Evolutionary conservation across 53 echinoderm and acorn worm species (phyloP).

Genomic region (Arbacia lixula): DNA sequence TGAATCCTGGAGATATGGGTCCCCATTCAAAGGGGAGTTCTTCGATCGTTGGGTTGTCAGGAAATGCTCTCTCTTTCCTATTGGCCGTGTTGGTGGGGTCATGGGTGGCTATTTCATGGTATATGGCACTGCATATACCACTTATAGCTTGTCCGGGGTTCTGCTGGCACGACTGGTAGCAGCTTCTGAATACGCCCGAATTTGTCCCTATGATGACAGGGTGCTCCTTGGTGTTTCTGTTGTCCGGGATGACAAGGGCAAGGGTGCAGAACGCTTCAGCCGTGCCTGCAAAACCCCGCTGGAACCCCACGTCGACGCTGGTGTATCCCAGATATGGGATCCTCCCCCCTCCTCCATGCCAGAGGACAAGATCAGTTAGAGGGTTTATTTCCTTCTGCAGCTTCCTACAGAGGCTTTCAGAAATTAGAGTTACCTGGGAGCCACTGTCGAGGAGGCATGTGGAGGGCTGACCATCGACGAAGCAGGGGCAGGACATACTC

Average conservation of each 20-base stretch:
- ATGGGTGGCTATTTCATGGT: background rate
- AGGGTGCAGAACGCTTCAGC: background rate
- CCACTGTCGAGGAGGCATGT: slow-evolving; percentile 66
- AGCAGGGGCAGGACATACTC: background rate
- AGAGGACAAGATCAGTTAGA: slow-evolving; percentile 6
- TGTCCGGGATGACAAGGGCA: slow-evolving; percentile 54
- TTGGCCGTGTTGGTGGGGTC: background rate
- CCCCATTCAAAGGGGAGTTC: slow-evolving; percentile 58
- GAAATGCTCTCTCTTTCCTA: background rate
- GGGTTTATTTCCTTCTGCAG: slow-evolving; percentile 5
- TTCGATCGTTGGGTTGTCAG: background rate
- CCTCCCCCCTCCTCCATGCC: slow-evolving; percentile 48
- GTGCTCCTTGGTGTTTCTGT: background rate
- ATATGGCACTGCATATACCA: background rate
- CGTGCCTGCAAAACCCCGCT: slow-evolving; percentile 21
- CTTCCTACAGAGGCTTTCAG: slow-evolving; percentile 36
- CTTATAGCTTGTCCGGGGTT: background rate
- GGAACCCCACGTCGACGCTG: slow-evolving; percentile 9
- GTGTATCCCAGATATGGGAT: slow-evolving; percentile 66
- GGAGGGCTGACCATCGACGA: slow-evolving; percentile 11
- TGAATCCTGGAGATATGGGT: slow-evolving; percentile 28
- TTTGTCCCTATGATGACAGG: slow-evolving; percentile 40
- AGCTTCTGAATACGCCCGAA: slow-evolving; percentile 17
- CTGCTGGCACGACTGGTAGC: background rate
- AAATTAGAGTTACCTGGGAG: slow-evolving; percentile 64